Conservation (phyloP, 2,113 vertebrate genomes). For the Pholis gunnellus region DNA sequence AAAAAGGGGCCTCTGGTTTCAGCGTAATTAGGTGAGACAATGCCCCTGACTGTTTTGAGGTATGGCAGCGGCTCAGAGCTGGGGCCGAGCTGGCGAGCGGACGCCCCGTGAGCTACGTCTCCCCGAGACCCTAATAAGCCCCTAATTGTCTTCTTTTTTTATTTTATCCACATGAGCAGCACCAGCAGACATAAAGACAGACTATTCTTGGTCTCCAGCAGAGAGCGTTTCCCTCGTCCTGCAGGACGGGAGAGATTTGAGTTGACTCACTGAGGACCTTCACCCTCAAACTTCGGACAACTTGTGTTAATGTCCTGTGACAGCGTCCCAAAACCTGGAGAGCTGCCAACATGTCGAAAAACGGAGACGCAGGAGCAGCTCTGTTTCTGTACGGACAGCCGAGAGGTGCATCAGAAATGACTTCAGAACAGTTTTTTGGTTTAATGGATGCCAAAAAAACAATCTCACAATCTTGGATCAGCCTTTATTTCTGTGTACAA, state of each 20-base stretch:
- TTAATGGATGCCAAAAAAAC: not conserved
- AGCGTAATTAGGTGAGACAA: constrained; percentile 98
- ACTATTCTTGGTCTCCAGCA: constrained; percentile 63
- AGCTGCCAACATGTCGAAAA: constrained; percentile 17
- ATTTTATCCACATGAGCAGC: constrained; percentile 85
- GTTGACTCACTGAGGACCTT: constrained; percentile 47
- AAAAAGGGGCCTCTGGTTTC: constrained; percentile 88
- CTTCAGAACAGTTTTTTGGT: not conserved
- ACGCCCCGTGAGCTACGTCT: constrained; percentile 89
- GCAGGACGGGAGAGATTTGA: constrained; percentile 46
- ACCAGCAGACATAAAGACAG: constrained; percentile 72
- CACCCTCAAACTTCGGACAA: constrained; percentile 50
- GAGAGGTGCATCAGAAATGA: not conserved
- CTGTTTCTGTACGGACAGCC: not conserved
- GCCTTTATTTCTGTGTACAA: not conserved
- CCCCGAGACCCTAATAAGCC: constrained; percentile 92
- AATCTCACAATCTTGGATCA: not conserved
- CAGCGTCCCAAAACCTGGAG: constrained; percentile 42
- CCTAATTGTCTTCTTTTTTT: constrained; percentile 90
- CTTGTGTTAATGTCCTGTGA: constrained; percentile 42
- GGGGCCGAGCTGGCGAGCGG: constrained; percentile 88
- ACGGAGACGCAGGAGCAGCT: not conserved
- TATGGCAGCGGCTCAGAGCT: constrained; percentile 89
- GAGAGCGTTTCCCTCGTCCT: constrained; percentile 50
- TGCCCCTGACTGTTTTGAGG: constrained; percentile 95